phyloP scores from a whole-genome alignment of 2,797 vertebrate genomes.

The Sebastolobus alascanus region DNA sequence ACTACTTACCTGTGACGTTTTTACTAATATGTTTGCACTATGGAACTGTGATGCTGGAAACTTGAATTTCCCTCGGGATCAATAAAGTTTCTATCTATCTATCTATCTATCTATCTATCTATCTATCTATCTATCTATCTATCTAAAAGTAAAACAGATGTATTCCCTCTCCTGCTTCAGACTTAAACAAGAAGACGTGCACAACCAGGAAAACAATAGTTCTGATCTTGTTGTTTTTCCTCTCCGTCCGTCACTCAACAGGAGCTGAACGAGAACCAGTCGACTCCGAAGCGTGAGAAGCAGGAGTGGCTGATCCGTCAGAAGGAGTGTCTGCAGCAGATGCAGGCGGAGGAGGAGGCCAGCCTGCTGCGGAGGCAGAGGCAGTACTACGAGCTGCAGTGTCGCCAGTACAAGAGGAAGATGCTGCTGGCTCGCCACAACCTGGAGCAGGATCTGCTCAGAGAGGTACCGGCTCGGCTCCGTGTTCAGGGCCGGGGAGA shows the following conservation, averaged over 20 bases:
- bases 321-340: constrained; percentile 93
- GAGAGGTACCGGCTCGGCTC: constrained; percentile 81
- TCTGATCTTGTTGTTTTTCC: not conserved
- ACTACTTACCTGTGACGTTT: no score
- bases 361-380: constrained; percentile 89
- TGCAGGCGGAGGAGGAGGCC: constrained; percentile 93
- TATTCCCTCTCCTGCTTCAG: no score
- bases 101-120: no score
- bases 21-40: no score
- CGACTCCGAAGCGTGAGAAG: constrained; percentile 93
- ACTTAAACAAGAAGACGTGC: no score
- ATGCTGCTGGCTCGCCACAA: constrained; percentile 91
- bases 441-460: constrained; percentile 92
- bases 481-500: no score
- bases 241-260: constrained; percentile 42
- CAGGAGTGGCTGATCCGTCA: constrained; percentile 93
- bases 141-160: no score
- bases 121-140: no score
- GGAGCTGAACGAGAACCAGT: constrained; percentile 94
- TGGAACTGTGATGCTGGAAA: no score
- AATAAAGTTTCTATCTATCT: no score
- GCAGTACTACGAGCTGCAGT: constrained; percentile 93
- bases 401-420: constrained; percentile 94
- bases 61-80: no score
- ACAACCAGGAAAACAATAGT: no score